A percentile compares a stretch with the other conserved stretches of the same genome.
These are phyloP conservation scores for Scomber colias DNA, from an alignment of 2,113 vertebrate species.

Conservation along the genomic window DNA sequence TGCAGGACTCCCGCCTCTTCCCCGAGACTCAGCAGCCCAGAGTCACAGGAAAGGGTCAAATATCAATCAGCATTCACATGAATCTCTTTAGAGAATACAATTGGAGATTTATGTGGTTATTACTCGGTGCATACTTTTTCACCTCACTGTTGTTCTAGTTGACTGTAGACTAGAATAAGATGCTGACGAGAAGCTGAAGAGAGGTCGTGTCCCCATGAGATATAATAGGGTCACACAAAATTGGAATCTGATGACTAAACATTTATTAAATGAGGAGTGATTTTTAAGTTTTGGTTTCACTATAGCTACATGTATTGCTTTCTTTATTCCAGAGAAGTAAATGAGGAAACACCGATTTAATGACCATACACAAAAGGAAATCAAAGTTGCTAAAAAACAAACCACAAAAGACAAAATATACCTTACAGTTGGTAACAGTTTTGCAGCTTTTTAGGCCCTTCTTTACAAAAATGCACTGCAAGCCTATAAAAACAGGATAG, in stretches of 20 bases:
- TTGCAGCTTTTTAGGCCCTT: slow-evolving; percentile 74
- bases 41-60: slow-evolving; percentile 76
- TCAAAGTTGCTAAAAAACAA: slow-evolving; percentile 60
- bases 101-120: slow-evolving; percentile 7
- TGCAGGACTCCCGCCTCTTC: slow-evolving; percentile 46
- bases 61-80: slow-evolving; percentile 60
- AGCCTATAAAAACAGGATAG: slow-evolving; percentile 56
- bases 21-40: slow-evolving; percentile 34
- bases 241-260: not conserved
- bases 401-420: slow-evolving; percentile 65
- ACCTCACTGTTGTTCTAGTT: slow-evolving; percentile 14
- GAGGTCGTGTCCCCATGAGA: slow-evolving; percentile 14
- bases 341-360: slow-evolving; percentile 75
- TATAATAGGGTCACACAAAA: not conserved
- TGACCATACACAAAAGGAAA: slow-evolving; percentile 72
- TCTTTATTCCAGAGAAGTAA: slow-evolving; percentile 85
- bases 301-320: slow-evolving; percentile 79
- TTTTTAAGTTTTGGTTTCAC: slow-evolving; percentile 34
- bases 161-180: slow-evolving; percentile 5
- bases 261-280: slow-evolving; percentile 38
- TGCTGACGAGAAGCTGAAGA: slow-evolving; percentile 8
- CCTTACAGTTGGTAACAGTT: slow-evolving; percentile 66
- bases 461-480: slow-evolving; percentile 64
- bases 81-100: slow-evolving; percentile 30
- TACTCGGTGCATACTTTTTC: slow-evolving; percentile 11